Conservation (phyloP, 2,888 invertebrate species). For the Ramazzottius varieornatus region DNA sequence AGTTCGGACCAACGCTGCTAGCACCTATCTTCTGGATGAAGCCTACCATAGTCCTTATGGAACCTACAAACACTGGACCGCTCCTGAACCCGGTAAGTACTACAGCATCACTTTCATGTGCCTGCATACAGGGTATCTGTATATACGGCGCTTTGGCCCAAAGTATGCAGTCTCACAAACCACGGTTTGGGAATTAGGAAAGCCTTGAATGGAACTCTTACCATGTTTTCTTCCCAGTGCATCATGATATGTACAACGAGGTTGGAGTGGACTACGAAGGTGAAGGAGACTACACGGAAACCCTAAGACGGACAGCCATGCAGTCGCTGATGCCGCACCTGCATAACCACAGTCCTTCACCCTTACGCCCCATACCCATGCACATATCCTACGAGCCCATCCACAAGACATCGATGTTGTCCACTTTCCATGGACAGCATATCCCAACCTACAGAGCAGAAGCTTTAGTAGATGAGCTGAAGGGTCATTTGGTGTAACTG, state of each 20-base stretch:
- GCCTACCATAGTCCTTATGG: constrained; percentile 2
- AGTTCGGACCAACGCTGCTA: neutral
- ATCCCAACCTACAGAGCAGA: neutral
- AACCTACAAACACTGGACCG: constrained; percentile 1
- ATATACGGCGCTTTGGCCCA: too few relatives aligned
- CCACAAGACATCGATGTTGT: neutral
- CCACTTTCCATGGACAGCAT: neutral
- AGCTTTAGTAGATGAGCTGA: neutral
- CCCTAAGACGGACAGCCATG: neutral
- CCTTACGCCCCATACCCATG: neutral
- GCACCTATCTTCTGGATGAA: neutral
- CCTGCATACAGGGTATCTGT: too few relatives aligned
- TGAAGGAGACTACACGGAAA: neutral
- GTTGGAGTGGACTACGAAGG: neutral
- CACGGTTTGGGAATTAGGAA: neutral
- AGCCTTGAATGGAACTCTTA: neutral
- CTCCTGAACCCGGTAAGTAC: neutral
- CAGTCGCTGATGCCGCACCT: neutral
- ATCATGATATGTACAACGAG: neutral
- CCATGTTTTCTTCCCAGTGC: neutral
- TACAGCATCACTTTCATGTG: neutral
- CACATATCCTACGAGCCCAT: neutral
- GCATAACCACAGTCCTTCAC: neutral
- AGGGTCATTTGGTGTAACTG: neutral
- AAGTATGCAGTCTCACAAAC: neutral